These are phyloP conservation scores for Heloderma charlesbogerti DNA, from an alignment of 2,113 vertebrate species.

Conservation along the genomic window DNA sequence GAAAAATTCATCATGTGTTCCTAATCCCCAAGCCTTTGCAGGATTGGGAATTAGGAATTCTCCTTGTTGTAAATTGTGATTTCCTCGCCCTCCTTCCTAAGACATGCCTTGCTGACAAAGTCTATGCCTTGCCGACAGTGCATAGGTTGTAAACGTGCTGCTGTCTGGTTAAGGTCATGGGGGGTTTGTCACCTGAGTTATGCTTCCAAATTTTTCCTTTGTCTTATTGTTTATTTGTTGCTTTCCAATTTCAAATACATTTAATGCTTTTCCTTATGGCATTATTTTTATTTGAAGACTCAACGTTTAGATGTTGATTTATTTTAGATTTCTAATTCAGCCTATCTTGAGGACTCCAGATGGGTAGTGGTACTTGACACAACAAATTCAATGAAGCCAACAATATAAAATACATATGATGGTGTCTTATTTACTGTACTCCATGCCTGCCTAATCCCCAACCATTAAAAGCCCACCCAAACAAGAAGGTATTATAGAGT, in stretches of 20 bases:
- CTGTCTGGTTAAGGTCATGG: not conserved
- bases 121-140: not conserved
- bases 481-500: not conserved
- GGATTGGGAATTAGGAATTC: not conserved
- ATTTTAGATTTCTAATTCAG: not conserved
- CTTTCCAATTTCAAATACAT: not conserved
- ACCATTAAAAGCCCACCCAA: not conserved
- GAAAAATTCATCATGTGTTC: not conserved
- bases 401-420: not conserved
- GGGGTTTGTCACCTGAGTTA: not conserved
- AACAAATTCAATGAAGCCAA: not conserved
- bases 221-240: not conserved
- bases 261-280: constrained; percentile 57
- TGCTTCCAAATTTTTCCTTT: constrained; percentile 18
- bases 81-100: not conserved
- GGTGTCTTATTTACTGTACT: not conserved
- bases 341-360: not conserved
- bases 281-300: constrained; percentile 45
- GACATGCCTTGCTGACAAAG: not conserved
- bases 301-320: not conserved
- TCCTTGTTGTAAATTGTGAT: fast-evolving
- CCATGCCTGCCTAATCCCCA: not conserved
- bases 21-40: not conserved
- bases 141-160: not conserved
- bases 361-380: not conserved